Conservation (phyloP, 2,888 invertebrate species). For the Oligia strigilis region DNA sequence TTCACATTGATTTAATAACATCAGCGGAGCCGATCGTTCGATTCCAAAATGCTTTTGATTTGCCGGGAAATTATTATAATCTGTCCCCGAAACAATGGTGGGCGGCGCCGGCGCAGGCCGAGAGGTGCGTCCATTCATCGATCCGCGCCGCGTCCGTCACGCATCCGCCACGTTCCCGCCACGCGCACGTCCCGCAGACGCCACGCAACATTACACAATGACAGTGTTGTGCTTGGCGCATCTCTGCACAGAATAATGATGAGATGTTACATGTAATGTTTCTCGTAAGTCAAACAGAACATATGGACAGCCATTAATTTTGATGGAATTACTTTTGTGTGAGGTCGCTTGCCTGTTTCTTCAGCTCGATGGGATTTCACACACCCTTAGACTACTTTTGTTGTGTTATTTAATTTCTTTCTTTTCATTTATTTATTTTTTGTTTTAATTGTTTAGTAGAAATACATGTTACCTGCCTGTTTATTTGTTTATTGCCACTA, state of each 20-base stretch:
- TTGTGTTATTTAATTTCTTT: no score
- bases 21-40: slow-evolving; percentile 83
- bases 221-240: slow-evolving; percentile 75
- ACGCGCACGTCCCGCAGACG: slow-evolving; percentile 57
- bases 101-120: slow-evolving; percentile 75
- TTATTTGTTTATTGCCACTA: no score
- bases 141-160: slow-evolving; percentile 53
- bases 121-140: slow-evolving; percentile 71
- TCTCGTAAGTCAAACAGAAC: slow-evolving; percentile 75
- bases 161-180: slow-evolving; percentile 43
- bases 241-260: slow-evolving; percentile 77
- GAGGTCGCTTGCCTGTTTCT: slow-evolving; percentile 58
- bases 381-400: no score
- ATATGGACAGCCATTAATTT: slow-evolving; percentile 74
- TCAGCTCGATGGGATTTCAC: slow-evolving; percentile 30
- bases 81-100: slow-evolving; percentile 86
- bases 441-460: no score
- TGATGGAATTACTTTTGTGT: slow-evolving; percentile 72
- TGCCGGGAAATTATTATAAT: slow-evolving; percentile 89
- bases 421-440: no score
- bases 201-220: slow-evolving; percentile 70
- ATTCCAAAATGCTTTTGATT: slow-evolving; percentile 89
- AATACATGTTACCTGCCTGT: no score
- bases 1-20: slow-evolving; percentile 85
- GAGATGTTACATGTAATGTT: slow-evolving; percentile 73